A percentile compares a stretch with the other conserved stretches of the same genome.
phyloP scores from a whole-genome alignment of 2,113 vertebrate genomes.

The Otis tarda region DNA sequence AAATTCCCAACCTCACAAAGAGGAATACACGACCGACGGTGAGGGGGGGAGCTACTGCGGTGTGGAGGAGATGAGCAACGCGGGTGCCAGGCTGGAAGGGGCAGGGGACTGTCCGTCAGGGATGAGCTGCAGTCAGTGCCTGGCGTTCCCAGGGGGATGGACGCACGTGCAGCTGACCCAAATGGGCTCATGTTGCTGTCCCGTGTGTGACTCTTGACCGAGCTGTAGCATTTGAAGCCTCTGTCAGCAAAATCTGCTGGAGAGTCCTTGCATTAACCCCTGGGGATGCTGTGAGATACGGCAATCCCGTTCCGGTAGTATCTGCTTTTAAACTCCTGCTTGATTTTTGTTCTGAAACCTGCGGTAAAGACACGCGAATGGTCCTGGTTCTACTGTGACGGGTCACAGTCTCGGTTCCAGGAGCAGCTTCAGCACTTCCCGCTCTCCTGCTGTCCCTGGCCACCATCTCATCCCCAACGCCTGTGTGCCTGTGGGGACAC shows the following conservation, averaged over 20 bases:
- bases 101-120: background rate
- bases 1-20: background rate
- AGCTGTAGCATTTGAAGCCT: background rate
- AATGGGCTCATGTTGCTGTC: background rate
- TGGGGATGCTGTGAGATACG: no score
- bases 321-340: background rate
- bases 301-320: background rate
- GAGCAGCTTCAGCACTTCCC: background rate
- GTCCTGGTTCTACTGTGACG: background rate
- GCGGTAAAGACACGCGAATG: accelerated
- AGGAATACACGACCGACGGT: background rate
- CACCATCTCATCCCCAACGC: background rate
- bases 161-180: background rate
- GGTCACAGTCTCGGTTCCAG: background rate
- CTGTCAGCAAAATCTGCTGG: background rate
- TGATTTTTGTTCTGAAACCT: background rate
- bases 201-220: background rate
- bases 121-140: background rate
- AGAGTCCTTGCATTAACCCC: background rate
- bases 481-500: background rate
- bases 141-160: background rate
- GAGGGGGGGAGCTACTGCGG: background rate
- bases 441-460: background rate
- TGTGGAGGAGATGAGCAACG: background rate
- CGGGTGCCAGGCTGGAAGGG: background rate